These are phyloP conservation scores for Myopa testacea DNA, from an alignment of 2,888 invertebrate genomes.

Conservation along the genomic window DNA sequence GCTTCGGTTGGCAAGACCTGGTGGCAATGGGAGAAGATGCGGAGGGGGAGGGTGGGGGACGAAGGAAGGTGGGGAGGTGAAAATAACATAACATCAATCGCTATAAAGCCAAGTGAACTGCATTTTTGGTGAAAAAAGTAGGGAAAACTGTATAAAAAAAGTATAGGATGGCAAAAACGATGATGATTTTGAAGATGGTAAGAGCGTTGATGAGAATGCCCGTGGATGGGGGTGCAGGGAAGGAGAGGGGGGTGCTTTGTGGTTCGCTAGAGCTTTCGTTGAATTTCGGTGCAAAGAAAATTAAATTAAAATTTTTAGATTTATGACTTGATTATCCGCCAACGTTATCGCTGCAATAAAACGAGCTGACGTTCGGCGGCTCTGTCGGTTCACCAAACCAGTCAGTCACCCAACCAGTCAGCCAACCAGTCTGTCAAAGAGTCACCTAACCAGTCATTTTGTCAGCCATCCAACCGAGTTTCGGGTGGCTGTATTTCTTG, in stretches of 20 bases:
- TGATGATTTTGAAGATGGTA: neutral
- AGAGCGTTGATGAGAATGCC: neutral
- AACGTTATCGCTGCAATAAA: constrained; percentile 39
- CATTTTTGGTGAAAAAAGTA: neutral
- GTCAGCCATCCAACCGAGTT: too few species aligned
- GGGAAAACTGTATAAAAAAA: neutral
- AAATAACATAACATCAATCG: neutral
- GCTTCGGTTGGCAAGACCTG: neutral
- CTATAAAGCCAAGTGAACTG: constrained; percentile 2
- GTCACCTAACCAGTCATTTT: neutral
- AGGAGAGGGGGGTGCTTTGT: neutral
- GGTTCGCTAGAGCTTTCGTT: neutral
- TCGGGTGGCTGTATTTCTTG: too few species aligned
- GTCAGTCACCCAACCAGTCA: neutral
- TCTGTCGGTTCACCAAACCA: neutral
- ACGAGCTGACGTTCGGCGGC: constrained; percentile 18
- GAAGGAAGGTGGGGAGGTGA: neutral
- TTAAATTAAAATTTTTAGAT: constrained; percentile 40
- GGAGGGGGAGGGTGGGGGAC: neutral
- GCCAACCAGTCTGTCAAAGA: neutral
- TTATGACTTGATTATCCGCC: constrained; percentile 40
- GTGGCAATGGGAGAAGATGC: neutral
- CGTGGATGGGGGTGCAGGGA: neutral
- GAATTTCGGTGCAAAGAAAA: constrained; percentile 13
- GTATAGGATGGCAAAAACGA: too few species aligned